phyloP scores from a whole-genome alignment of 2,888 invertebrate genomes.

The Subacronicta megacephala region DNA sequence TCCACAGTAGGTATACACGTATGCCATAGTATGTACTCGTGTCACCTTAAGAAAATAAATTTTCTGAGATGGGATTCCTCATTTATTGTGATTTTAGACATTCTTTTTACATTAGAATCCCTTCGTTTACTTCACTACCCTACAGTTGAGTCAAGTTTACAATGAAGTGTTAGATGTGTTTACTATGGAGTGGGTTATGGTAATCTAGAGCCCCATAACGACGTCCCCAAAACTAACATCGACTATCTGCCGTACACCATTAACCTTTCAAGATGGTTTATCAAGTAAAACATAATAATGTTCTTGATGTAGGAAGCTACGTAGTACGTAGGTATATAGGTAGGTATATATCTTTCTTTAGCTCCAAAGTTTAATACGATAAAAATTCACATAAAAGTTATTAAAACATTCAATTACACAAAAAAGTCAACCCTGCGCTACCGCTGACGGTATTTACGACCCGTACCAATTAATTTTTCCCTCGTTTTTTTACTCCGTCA shows the following conservation, averaged over 20 bases:
- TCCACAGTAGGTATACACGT: slow-evolving; percentile 56
- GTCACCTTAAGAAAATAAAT: slow-evolving; percentile 64
- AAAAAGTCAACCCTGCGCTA: slow-evolving; percentile 67
- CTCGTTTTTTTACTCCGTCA: slow-evolving; percentile 78
- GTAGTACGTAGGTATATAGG: too few relatives aligned
- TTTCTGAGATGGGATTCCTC: slow-evolving; percentile 51
- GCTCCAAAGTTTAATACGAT: background rate
- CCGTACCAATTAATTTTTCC: slow-evolving; percentile 77
- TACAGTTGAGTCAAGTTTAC: slow-evolving; percentile 34
- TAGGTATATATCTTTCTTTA: background rate
- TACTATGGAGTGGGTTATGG: slow-evolving; percentile 42
- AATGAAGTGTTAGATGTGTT: slow-evolving; percentile 51
- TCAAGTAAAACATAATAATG: slow-evolving; percentile 14
- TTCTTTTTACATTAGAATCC: slow-evolving; percentile 44
- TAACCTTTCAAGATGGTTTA: slow-evolving; percentile 53
- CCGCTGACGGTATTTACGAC: slow-evolving; percentile 69
- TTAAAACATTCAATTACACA: slow-evolving; percentile 55
- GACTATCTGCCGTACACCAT: slow-evolving; percentile 46
- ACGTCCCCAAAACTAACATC: slow-evolving; percentile 50
- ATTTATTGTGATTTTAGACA: slow-evolving; percentile 57
- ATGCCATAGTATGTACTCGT: slow-evolving; percentile 46
- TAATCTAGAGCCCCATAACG: slow-evolving; percentile 46
- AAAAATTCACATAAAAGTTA: slow-evolving; percentile 43
- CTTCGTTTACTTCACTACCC: slow-evolving; percentile 33
- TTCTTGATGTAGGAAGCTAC: slow-evolving; percentile 17